Percentiles rank a stretch among this genome's conserved stretches.
phyloP scores from a whole-genome alignment of 2,797 vertebrate species.

The Xenentodon cancila region DNA sequence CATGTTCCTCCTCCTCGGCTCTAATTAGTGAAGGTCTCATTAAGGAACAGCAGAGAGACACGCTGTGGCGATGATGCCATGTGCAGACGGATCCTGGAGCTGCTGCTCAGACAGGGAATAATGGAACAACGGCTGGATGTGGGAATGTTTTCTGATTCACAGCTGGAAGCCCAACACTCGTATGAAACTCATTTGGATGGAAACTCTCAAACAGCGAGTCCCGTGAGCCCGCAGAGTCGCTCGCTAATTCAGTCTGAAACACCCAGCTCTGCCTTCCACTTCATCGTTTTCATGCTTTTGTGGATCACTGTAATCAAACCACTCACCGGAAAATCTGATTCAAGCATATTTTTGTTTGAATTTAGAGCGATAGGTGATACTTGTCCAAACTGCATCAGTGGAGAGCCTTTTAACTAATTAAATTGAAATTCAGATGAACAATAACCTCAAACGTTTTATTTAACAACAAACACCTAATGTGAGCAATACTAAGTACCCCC shows the following conservation, averaged over 20 bases:
- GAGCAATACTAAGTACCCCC: too few species aligned
- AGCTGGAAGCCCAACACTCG: conserved; percentile 51
- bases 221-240: conserved; percentile 25
- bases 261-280: conserved; percentile 12
- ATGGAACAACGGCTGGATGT: conserved; percentile 58
- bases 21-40: conserved; percentile 40
- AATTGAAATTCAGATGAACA: too few species aligned
- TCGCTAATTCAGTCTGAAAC: conserved; percentile 30
- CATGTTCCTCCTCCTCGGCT: conserved; percentile 23
- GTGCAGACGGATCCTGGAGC: conserved; percentile 34
- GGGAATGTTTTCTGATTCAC: conserved; percentile 56
- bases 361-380: not conserved
- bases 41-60: too few species aligned
- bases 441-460: too few species aligned
- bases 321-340: conserved; percentile 1
- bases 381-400: not conserved
- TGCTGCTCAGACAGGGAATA: conserved; percentile 64
- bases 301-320: conserved; percentile 6
- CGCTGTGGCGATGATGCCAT: conserved; percentile 51
- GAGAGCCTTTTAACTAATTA: too few species aligned
- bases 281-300: not conserved
- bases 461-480: too few species aligned
- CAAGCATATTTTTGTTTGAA: not conserved
- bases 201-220: conserved; percentile 40
- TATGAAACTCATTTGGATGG: conserved; percentile 53